Base-by-base conservation (phyloP, 1,140 invertebrate genomes). In the Microplitis demolitor region DNA sequence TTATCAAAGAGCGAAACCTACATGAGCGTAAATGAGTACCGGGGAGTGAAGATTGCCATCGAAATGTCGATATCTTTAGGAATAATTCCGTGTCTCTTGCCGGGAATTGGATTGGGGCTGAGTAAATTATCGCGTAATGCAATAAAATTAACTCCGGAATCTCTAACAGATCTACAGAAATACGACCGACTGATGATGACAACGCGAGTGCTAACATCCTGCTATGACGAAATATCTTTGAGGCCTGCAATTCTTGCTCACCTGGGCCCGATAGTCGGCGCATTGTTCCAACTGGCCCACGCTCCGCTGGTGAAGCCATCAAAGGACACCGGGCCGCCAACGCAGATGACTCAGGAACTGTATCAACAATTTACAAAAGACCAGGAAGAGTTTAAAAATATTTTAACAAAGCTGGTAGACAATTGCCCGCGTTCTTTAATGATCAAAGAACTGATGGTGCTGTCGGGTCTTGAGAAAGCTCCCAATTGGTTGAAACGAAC, bases 261-360 rank as follows among this genome's bases (percentile, higher is more conserved):
- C 66, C 62, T 90, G 13, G 83, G 82, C 62, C 84, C 88, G 69
- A 50, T 94, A 72, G 82, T 95, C 56, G 90, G 90, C 74, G 89
- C 89, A 6, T 81, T 94, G n/a, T 89, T 93, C 76, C 93, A 94
- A 84, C 83, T 94, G 67, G 87, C 89, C 34, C 90, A 90, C 87
- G 91, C 90, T 31, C 91, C 91, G 68, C 78, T 93, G 33, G 89
- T 87, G 64, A 91, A 91, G 83, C 92, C 91, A 34, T 72, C 50
- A 0, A 14, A 53, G 6, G n/a, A 68, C 34, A 67, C 66, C 56
- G 11, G 24, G 34, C 4, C 39, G 11, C 13, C 70, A 4, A 74
- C 76, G 13, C 54, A 45, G 54, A 85, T 86, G 80, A 80, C 84
- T 16, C 14, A 60, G 5, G 88, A 89, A 77, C 79, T 89, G 33